phyloP scores from a whole-genome alignment of 2,888 invertebrate genomes.

The Andrena trimmerana region DNA sequence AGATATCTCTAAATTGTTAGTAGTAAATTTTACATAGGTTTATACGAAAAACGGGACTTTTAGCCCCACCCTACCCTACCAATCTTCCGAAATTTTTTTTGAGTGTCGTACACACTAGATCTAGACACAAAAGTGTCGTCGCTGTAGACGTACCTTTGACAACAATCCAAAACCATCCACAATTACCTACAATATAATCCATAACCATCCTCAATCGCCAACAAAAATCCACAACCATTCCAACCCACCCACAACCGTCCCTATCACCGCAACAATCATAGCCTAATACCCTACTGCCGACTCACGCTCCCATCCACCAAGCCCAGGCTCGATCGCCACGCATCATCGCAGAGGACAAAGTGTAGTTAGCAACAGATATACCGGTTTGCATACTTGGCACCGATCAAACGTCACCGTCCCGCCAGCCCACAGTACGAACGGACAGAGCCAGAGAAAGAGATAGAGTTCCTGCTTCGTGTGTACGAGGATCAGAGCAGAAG shows the following conservation, averaged over 20 bases:
- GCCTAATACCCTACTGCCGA: constrained; percentile 11
- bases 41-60: too few relatives aligned
- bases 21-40: too few relatives aligned
- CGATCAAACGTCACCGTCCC: constrained; percentile 65
- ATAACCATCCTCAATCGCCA: not conserved
- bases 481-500: constrained; percentile 65
- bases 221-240: not conserved
- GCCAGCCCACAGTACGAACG: not conserved
- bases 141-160: too few relatives aligned
- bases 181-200: too few relatives aligned
- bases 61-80: too few relatives aligned
- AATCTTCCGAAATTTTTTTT: too few relatives aligned
- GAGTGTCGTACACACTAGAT: too few relatives aligned
- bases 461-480: constrained; percentile 61
- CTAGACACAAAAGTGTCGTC: too few relatives aligned
- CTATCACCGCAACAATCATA: constrained; percentile 9
- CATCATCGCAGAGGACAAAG: constrained; percentile 45
- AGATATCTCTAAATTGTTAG: too few relatives aligned
- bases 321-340: constrained; percentile 19
- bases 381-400: constrained; percentile 66
- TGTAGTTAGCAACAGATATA: constrained; percentile 57
- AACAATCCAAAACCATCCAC: too few relatives aligned
- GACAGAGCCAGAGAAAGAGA: constrained; percentile 5
- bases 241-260: not conserved
- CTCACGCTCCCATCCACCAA: not conserved